A percentile compares a stretch with the other conserved stretches of the same genome.
These are phyloP conservation scores for Ormia ochracea DNA, from an alignment of 2,888 invertebrate species.

Conservation along the genomic window DNA sequence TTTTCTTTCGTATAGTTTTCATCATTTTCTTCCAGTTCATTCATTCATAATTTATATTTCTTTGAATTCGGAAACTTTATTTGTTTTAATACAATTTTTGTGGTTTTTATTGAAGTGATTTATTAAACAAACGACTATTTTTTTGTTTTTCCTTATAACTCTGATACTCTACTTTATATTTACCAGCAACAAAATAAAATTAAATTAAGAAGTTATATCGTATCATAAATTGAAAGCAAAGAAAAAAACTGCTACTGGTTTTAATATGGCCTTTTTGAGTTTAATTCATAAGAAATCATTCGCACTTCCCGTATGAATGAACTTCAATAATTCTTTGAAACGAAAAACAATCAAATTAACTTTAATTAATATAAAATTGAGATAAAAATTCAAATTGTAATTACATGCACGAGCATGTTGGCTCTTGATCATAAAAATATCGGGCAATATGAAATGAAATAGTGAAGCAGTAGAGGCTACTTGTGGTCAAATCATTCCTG, in stretches of 20 bases:
- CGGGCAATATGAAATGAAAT: no score
- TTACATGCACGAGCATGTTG: no score
- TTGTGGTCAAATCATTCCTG: no score
- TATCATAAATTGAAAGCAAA: constrained; percentile 8
- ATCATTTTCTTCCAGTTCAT: constrained; percentile 37
- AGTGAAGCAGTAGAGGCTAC: no score
- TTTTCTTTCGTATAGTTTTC: neutral
- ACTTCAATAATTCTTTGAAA: constrained; percentile 37
- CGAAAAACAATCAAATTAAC: neutral
- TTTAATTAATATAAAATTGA: neutral
- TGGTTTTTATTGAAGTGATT: constrained; percentile 54
- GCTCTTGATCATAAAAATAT: no score
- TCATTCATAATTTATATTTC: constrained; percentile 61
- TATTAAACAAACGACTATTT: constrained; percentile 37
- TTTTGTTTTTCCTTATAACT: constrained; percentile 39
- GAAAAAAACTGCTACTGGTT: constrained; percentile 46
- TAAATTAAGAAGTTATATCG: neutral
- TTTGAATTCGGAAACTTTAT: constrained; percentile 49
- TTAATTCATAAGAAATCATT: constrained; percentile 62
- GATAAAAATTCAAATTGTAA: neutral
- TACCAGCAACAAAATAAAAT: neutral
- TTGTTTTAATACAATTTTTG: constrained; percentile 15
- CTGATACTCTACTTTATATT: constrained; percentile 27
- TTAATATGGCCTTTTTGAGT: constrained; percentile 37
- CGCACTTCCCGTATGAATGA: constrained; percentile 63